phyloP scores from a whole-genome alignment of 2,113 vertebrate species.

The Pterocles gutturalis region DNA sequence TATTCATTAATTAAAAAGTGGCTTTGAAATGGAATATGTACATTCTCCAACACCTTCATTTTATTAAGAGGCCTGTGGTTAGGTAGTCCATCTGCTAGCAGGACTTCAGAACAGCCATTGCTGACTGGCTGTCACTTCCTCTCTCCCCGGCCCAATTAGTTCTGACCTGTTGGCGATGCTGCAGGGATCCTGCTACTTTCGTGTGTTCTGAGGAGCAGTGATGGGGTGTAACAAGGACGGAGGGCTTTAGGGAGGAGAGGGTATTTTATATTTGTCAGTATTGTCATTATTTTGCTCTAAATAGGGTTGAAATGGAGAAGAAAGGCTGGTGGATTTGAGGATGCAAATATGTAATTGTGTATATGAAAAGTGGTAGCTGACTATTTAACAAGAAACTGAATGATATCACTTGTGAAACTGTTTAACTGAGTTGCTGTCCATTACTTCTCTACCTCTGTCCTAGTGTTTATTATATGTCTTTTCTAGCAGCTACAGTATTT shows the following conservation, averaged over 20 bases:
- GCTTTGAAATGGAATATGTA: background rate
- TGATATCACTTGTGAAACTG: background rate
- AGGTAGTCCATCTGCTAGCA: background rate
- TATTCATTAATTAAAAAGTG: background rate
- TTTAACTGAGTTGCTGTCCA: background rate
- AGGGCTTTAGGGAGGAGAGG: background rate
- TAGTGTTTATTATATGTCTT: background rate
- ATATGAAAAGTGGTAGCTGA: background rate
- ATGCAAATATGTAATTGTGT: background rate
- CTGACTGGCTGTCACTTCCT: background rate
- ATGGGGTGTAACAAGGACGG: background rate
- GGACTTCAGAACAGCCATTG: background rate
- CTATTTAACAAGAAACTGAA: background rate
- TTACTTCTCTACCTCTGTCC: background rate
- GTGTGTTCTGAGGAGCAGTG: background rate
- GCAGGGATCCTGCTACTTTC: background rate
- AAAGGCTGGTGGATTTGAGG: background rate
- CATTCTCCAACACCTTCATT: background rate
- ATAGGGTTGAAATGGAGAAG: background rate
- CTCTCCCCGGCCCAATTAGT: background rate
- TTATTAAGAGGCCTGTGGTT: background rate
- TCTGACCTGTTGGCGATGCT: background rate
- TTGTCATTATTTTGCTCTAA: background rate
- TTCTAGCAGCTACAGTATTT: background rate
- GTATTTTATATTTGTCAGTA: background rate